Percentiles rank a stretch among this genome's conserved stretches.
Evolutionary conservation across 2,113 vertebrate genomes (phyloP).

Genomic region (Lepus europaeus): DNA sequence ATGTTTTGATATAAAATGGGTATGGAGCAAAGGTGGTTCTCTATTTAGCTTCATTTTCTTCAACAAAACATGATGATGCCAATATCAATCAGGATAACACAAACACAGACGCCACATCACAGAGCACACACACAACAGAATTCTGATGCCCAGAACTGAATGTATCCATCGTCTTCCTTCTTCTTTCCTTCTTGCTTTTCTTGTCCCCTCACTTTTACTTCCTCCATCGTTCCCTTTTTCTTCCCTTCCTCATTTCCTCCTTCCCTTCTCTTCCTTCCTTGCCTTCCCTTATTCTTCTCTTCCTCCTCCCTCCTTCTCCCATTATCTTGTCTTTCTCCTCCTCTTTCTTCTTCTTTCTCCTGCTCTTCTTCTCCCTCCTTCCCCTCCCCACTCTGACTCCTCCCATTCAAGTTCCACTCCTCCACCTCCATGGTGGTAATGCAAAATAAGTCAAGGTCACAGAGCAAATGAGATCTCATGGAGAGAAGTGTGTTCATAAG

Average conservation of each 20-base stretch:
- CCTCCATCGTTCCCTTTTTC: not conserved
- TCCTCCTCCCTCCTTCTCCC: not conserved
- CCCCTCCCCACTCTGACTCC: not conserved
- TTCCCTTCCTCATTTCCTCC: not conserved
- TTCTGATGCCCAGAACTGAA: not conserved
- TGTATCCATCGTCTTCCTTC: not conserved
- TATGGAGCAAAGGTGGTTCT: not conserved
- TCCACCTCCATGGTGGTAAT: not conserved
- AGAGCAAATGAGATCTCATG: not conserved
- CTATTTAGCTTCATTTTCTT: not conserved
- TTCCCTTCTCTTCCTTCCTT: not conserved
- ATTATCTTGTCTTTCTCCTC: too few relatives aligned
- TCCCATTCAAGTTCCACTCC: too few relatives aligned
- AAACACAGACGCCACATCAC: not conserved
- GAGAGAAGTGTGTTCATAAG: not conserved
- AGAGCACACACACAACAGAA: not conserved
- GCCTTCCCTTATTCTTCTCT: too few relatives aligned
- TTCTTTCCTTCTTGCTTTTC: not conserved
- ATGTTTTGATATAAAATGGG: not conserved
- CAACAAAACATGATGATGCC: not conserved
- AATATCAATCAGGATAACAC: not conserved
- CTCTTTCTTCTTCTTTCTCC: too few relatives aligned
- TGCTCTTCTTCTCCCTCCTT: rapidly evolving
- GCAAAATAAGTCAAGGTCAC: not conserved
- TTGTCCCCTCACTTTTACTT: not conserved